Conservation (phyloP, 2,797 vertebrate genomes). For the Iguana delicatissima region DNA sequence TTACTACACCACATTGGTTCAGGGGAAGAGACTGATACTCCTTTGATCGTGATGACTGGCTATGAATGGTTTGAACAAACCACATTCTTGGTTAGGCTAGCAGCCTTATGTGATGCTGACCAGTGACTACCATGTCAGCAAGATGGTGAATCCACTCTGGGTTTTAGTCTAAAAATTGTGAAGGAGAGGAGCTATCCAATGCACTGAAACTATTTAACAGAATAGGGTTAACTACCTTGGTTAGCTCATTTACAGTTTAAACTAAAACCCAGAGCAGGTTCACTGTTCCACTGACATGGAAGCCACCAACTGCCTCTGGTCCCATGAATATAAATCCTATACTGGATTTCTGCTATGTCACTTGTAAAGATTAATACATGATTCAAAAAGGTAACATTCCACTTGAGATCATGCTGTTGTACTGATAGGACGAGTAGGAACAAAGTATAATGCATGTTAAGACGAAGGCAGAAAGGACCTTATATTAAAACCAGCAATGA, state of each 20-base stretch:
- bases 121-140: too few species aligned
- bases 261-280: too few species aligned
- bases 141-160: too few species aligned
- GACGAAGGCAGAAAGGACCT: background rate
- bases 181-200: too few species aligned
- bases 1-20: too few species aligned
- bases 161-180: too few species aligned
- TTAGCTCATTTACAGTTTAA: too few species aligned
- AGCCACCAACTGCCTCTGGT: too few species aligned
- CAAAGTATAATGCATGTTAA: background rate
- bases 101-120: background rate
- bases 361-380: background rate
- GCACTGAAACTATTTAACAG: too few species aligned
- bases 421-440: background rate
- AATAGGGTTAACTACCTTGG: too few species aligned
- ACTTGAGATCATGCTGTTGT: background rate
- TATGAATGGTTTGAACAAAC: conserved; percentile 5
- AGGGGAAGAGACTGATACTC: background rate
- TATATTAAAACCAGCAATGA: background rate
- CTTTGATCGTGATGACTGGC: background rate
- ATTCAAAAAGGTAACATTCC: background rate
- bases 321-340: background rate
- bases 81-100: background rate
- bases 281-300: too few species aligned
- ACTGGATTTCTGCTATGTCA: background rate